Evolutionary conservation across 1,140 invertebrate genomes (phyloP), one percentile per base, ranked within the genome.

Genomic region (Charaxes varanes): DNA sequence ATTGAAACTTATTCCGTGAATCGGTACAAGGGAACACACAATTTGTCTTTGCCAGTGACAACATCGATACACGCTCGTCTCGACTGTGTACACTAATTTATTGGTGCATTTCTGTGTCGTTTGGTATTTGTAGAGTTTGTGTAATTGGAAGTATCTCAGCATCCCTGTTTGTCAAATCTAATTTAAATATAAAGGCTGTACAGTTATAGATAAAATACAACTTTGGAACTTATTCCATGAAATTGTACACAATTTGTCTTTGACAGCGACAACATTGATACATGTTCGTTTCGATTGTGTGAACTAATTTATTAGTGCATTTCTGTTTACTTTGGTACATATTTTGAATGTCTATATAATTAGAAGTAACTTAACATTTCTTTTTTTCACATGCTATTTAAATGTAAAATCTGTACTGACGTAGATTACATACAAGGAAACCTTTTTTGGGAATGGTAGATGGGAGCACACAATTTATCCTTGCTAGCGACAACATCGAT

Each of bases 61-160:
- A 26, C 23, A 26, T 26, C 8, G 23, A 26, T 26, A 12, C 23
- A 26, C 23, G 23, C 23, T 26, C 1, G 23, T 10, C n/a, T n/a
- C n/a, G n/a, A n/a, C n/a, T 26, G 23, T 11, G 23, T 12, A 26
- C 23, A 2, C 23, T 26, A 11, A 26, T 26, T 26, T 26, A 26
- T 12, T 12, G 23, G 2, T 6, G 23, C 23, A 12, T 26, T 26
- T 26, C 13, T 10, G 21, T 23, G 12, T 47, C 55, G 6, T 37
- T 36, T 30, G 15, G 41, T 17, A 26, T 53, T 1, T 13, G 42
- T n/a, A n/a, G n/a, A n/a, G n/a, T n/a, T n/a, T n/a, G n/a, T n/a
- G n/a, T n/a, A n/a, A n/a, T n/a, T n/a, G n/a, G n/a, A n/a, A n/a
- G n/a, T n/a, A n/a, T n/a, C n/a, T n/a, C n/a, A n/a, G n/a, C n/a